Percentiles rank a stretch among this genome's conserved stretches.
Conservation (phyloP, 2,888 invertebrate genomes). For the Leucoma salicis region DNA sequence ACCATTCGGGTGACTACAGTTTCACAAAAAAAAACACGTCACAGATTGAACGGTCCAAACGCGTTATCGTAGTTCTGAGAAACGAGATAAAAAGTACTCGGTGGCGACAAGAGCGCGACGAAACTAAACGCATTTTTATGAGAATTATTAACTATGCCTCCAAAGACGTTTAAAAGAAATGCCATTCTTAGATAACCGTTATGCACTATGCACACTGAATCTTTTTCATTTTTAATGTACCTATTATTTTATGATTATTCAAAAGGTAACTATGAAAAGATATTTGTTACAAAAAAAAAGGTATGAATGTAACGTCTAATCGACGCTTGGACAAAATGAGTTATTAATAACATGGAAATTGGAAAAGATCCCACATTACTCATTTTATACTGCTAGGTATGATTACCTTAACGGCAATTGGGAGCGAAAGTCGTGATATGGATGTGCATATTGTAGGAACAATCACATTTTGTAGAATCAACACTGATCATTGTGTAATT, state of each 20-base stretch:
- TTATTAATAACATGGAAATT: too few relatives aligned
- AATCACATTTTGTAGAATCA: constrained; percentile 58
- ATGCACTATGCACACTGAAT: background rate
- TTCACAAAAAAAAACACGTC: constrained; percentile 51
- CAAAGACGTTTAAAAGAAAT: background rate
- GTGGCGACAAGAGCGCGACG: constrained; percentile 45
- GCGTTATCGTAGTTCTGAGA: constrained; percentile 60
- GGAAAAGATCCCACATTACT: too few relatives aligned
- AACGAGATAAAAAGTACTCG: constrained; percentile 45
- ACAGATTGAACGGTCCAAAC: constrained; percentile 37
- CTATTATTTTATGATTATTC: too few relatives aligned
- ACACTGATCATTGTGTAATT: constrained; percentile 69
- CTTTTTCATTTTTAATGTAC: too few relatives aligned
- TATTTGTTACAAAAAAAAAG: too few relatives aligned
- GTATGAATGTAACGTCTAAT: too few relatives aligned
- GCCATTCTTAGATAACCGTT: background rate
- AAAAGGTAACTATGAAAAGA: too few relatives aligned
- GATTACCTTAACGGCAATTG: background rate
- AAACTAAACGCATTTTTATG: constrained; percentile 38
- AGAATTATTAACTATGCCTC: constrained; percentile 29
- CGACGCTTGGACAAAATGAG: too few relatives aligned
- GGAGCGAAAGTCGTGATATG: constrained; percentile 42
- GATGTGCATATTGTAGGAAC: constrained; percentile 32
- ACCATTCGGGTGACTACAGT: constrained; percentile 37
- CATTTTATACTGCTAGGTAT: too few relatives aligned